Evolutionary conservation across 2,113 vertebrate species (phyloP), one percentile per base, ranked within the genome.

Genomic region (Xiphorhynchus elegans): DNA sequence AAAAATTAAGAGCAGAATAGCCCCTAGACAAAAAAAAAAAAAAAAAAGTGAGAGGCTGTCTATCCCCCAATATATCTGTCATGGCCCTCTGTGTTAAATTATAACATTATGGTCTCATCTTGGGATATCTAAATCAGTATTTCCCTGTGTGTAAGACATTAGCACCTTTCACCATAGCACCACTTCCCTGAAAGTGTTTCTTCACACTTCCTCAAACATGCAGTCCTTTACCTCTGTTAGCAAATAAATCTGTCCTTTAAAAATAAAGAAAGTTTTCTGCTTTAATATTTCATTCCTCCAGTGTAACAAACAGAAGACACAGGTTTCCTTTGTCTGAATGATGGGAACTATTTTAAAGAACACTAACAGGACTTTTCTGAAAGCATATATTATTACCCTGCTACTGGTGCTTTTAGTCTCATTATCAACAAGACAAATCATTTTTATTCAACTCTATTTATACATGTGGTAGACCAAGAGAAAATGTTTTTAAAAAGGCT

Each of bases 401-500:
- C 96, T 96, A 92, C 95, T 68, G 69, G 35, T 78, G 17, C 31
- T 92, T 93, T 96, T 92, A 86, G 79, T 84, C 59, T 72, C 55
- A 85, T 90, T 92, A 94, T 92, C 88, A 94, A 81, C 42, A 67
- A 80, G 85, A 88, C 55, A 96, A 95, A 94, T 95, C 64, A 94
- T 95, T 96, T 96, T 94, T 94, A 90, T 93, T 94, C 40, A 77
- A 68, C 29, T 93, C 40, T 90, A 81, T 96, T 94, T 92, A 87
- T 84, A 96, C 80, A 89, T 85, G 75, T 68, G 85, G 79, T 90
- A 94, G 56, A 94, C 91, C 84, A 91, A 93, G 86, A 93, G 49
- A 93, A 95, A 96, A 92, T 96, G 64, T 96, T 96, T 96, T 89
- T 64, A 3, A 89, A 96, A 93, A 87, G 66, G 56, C 88, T 96